Base-by-base conservation (phyloP, 2,797 vertebrate genomes). In the Myripristis murdjan region DNA sequence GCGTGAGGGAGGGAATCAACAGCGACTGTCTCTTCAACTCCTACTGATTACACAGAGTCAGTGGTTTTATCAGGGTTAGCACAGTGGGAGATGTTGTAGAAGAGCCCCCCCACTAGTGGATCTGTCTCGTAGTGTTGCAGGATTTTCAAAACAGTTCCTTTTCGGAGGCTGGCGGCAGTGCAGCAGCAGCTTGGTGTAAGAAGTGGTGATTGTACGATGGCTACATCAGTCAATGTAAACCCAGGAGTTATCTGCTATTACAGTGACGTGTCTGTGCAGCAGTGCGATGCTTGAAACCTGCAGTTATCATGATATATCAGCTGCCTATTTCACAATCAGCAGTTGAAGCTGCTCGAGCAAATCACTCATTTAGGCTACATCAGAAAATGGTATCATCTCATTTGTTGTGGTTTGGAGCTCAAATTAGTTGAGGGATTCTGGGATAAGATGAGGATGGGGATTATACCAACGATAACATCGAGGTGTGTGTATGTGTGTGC, bases 371-470 rank as follows among this genome's bases (percentile, higher is more conserved):
- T 62, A 52, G 51, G 74, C 59, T 58, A 20, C 54, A 71, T 80
- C 72, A 70, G 47, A 76, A 87, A 85, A 61, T 81, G 47, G 48
- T 73, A 78, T 87, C 70, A 77, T 82, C 66, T 82, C 72, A 79
- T 88, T 87, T 89, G 81, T 82, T 87, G 79, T 82, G 79, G 61
- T 77, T 87, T 85, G 84, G 81, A 75, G 53, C 57, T 63, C 70
- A 89, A 87, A 85, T 90, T 75, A 83, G 83, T 70, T 74, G 5
- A 84, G 87, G 85, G 84, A 87, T 62, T 80, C 67, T 74, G 85
- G 85, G 86, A 88, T 82, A 78, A 70, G 20, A 84, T 60, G 48
- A 74, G 68, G 71, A 82, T 68, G 64, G 64, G 62, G 70, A 83
- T 84, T 77, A 73, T 56, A 75, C 14, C 23, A 51, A 52, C 43